These are phyloP conservation scores for Lasaia peninsularis DNA, from an alignment of 1,140 invertebrate genomes.

Conservation along the genomic window DNA sequence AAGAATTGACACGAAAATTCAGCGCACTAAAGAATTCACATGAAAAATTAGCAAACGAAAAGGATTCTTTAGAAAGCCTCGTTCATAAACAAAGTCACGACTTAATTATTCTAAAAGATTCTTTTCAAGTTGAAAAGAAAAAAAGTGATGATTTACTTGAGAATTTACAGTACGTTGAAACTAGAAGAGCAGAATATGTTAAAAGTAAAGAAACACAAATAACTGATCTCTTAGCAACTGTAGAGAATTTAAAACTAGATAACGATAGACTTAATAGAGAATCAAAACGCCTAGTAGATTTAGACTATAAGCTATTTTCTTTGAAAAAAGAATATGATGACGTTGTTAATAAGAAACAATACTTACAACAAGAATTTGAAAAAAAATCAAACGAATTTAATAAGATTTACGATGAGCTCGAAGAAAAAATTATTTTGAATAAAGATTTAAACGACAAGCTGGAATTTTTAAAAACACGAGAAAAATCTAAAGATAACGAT, in stretches of 20 bases:
- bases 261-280: conserved; percentile 35
- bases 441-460: conserved; percentile 35
- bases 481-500: conserved; percentile 28
- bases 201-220: conserved; percentile 31
- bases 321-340: conserved; percentile 34
- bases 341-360: conserved; percentile 35
- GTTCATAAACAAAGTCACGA: conserved; percentile 37
- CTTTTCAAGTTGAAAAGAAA: conserved; percentile 40
- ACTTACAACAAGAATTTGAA: conserved; percentile 35
- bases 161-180: conserved; percentile 38
- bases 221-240: conserved; percentile 20
- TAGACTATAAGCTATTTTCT: conserved; percentile 33
- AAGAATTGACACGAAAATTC: conserved; percentile 38
- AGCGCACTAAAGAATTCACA: conserved; percentile 36
- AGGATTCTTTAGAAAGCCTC: conserved; percentile 39
- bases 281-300: conserved; percentile 22
- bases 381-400: conserved; percentile 44
- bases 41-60: conserved; percentile 42
- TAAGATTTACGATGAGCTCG: conserved; percentile 38
- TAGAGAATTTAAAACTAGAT: conserved; percentile 34
- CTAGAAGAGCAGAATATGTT: conserved; percentile 32
- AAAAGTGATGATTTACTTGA: conserved; percentile 42
- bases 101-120: conserved; percentile 37
- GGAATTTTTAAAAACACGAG: conserved; percentile 27
- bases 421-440: conserved; percentile 48